These are phyloP conservation scores for Parapsyche elsis DNA, from an alignment of 1,140 invertebrate species.

Conservation along the genomic window DNA sequence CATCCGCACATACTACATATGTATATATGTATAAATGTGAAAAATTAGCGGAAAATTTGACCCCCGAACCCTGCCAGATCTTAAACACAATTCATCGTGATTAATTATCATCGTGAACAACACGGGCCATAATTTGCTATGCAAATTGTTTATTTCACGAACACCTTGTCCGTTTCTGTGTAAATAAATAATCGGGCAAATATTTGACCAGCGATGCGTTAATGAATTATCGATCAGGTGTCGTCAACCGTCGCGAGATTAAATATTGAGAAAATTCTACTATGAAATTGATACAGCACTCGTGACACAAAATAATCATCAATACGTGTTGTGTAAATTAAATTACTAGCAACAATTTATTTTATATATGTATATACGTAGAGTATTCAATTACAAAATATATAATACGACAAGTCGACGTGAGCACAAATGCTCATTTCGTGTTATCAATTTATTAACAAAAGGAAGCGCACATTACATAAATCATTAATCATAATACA, in stretches of 20 bases:
- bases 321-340: too few species aligned
- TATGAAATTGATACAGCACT: too few species aligned
- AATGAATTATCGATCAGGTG: too few species aligned
- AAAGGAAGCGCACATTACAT: constrained; percentile 15
- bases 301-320: too few species aligned
- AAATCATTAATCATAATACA: constrained; percentile 29
- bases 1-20: too few species aligned
- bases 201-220: background rate
- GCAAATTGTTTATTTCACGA: constrained; percentile 19
- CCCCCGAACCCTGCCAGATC: background rate
- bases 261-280: too few species aligned
- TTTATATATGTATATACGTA: background rate
- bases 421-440: background rate
- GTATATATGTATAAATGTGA: background rate
- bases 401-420: background rate
- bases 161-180: background rate
- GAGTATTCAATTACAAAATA: background rate
- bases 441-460: constrained; percentile 1
- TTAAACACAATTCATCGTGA: background rate
- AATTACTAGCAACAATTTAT: too few species aligned
- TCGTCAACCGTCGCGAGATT: too few species aligned
- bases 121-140: constrained; percentile 9
- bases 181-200: constrained; percentile 13
- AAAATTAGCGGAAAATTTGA: constrained; percentile 12
- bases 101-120: background rate